Base-by-base conservation (phyloP, 2,113 vertebrate genomes). In the Galeopterus variegatus region DNA sequence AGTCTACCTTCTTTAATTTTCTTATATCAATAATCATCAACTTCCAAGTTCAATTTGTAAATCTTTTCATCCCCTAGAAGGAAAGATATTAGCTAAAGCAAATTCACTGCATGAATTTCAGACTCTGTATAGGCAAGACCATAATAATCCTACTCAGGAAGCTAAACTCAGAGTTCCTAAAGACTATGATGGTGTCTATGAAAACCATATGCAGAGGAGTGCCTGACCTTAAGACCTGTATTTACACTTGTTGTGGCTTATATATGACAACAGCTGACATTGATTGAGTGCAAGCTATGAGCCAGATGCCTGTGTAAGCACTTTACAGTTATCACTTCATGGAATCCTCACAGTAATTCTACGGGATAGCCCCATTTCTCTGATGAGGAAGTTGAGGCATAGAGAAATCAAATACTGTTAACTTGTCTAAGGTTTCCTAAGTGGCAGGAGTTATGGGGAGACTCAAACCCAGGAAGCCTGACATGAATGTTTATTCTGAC, bases 51-150 rank as follows among this genome's bases (percentile, higher is more conserved):
- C 64, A 90, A 45, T 72, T 36, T 93, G 17, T 80, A 79, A 87
- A 50, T 56, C 11, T 85, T 72, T 83, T 45, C 31, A 81, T 52
- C 24, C 50, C 17, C 26, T 31, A 60, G 73, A 65, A 65, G 13
- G 80, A 88, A 94, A 93, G 31, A 72, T 67, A 31, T 41, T 70
- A 48, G n/a, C n/a, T 64, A 93, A 93, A 90, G 31, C 56, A 36
- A 84, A 86, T 65, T 89, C 54, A 56, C 54, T 80, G 72, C 56
- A 77, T 45, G 72, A 85, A 79, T 54, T 62, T 26, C 60, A 60
- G 33, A 21, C 13, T 93, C 3, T 56, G 62, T 48, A 77, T 64
- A 67, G 36, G 41, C 14, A 83, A 95, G 69, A 41, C 14, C 21
- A 6, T 24, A 26, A 58, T 26, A 79, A 31, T 13, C 50, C 56